These are phyloP conservation scores for Metalampra italica DNA, from an alignment of 2,888 invertebrate species.

Conservation along the genomic window DNA sequence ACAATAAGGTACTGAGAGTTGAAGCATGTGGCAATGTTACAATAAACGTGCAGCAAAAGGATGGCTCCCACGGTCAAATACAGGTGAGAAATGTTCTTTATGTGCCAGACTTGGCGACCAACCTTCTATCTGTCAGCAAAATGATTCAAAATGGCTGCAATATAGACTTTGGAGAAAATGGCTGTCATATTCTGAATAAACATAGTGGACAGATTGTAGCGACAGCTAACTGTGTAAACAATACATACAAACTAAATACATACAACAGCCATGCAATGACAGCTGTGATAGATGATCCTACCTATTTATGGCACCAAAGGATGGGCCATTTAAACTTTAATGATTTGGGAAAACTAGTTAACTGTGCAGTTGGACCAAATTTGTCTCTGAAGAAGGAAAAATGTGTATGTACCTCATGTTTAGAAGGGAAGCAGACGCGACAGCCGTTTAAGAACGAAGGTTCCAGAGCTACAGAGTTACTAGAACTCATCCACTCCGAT, in stretches of 20 bases:
- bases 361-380: background rate
- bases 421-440: slow-evolving; percentile 17
- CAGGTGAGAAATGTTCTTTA: slow-evolving; percentile 19
- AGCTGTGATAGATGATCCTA: background rate
- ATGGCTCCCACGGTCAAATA: slow-evolving; percentile 5
- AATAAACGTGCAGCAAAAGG: too few species aligned
- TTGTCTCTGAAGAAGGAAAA: background rate
- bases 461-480: slow-evolving; percentile 3
- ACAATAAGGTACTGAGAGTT: slow-evolving; percentile 14
- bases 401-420: background rate
- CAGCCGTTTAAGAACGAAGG: slow-evolving; percentile 10
- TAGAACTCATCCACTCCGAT: background rate
- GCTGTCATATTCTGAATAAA: slow-evolving; percentile 8
- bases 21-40: slow-evolving; percentile 15
- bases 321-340: background rate
- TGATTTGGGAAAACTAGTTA: background rate
- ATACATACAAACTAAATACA: slow-evolving; percentile 15
- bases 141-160: slow-evolving; percentile 11
- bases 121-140: slow-evolving; percentile 16
- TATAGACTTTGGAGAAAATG: slow-evolving; percentile 9
- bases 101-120: slow-evolving; percentile 14
- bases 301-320: slow-evolving; percentile 8
- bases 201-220: slow-evolving; percentile 5
- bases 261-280: too few species aligned
- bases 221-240: slow-evolving; percentile 10